Conservation (phyloP, 2,113 vertebrate species). For the Lota lota region DNA sequence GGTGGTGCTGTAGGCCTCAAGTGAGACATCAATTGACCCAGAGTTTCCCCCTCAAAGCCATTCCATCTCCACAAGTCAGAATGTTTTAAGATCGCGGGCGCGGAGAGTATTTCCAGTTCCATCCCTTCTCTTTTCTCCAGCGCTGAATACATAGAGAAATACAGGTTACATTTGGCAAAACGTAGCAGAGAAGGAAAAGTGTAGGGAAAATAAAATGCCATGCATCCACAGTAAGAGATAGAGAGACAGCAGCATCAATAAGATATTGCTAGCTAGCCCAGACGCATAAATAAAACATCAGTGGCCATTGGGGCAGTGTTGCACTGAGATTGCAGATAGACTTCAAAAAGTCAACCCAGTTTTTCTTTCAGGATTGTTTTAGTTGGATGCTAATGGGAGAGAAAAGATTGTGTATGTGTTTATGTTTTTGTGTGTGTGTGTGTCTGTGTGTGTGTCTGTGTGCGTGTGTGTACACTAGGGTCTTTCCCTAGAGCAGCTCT, state of each 20-base stretch:
- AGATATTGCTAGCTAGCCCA: constrained; percentile 27
- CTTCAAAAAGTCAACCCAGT: constrained; percentile 11
- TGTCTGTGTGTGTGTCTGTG: not conserved
- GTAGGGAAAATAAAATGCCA: not conserved
- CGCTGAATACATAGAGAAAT: too few relatives aligned
- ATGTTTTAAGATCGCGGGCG: too few relatives aligned
- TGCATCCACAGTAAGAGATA: not conserved
- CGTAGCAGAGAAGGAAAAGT: not conserved
- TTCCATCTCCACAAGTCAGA: too few relatives aligned
- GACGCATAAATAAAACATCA: constrained; percentile 53
- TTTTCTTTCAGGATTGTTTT: constrained; percentile 17
- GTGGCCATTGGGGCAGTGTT: constrained; percentile 24
- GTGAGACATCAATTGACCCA: too few relatives aligned
- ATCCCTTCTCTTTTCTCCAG: too few relatives aligned
- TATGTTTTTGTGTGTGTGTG: constrained; percentile 9
- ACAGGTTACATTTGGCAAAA: too few relatives aligned
- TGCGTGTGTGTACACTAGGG: constrained; percentile 21
- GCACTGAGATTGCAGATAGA: constrained; percentile 13
- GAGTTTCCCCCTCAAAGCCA: too few relatives aligned
- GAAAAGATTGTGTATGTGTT: not conserved
- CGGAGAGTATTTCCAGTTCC: too few relatives aligned
- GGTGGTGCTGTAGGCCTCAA: too few relatives aligned
- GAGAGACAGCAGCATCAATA: constrained; percentile 18
- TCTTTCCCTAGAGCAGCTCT: constrained; percentile 65
- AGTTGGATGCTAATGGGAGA: constrained; percentile 48